A percentile compares a stretch with the other conserved stretches of the same genome.
These are phyloP conservation scores for Apostichopus japonicus DNA, from an alignment of 35 echinoderm and acorn worm species.

Conservation along the genomic window DNA sequence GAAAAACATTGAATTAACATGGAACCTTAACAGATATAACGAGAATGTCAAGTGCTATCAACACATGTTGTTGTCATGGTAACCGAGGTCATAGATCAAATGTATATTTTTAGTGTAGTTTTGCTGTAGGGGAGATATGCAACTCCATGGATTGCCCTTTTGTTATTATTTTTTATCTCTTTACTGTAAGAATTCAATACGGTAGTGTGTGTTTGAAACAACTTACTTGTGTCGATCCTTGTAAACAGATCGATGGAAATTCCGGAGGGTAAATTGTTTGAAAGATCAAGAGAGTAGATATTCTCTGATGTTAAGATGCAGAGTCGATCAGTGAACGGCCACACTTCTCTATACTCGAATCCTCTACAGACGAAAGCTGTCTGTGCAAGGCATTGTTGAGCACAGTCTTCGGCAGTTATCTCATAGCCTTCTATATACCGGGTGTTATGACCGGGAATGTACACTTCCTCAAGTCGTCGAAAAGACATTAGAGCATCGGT, in stretches of 20 bases:
- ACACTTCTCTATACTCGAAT: conserved; percentile 78
- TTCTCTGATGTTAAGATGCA: conserved; percentile 79
- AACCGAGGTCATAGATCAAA: no score
- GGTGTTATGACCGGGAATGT: conserved; percentile 63
- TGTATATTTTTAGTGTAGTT: no score
- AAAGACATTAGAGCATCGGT: conserved; percentile 66
- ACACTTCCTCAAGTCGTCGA: conserved; percentile 26
- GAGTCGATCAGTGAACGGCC: conserved; percentile 50
- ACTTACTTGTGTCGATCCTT: conserved; percentile 81
- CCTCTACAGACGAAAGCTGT: conserved; percentile 75
- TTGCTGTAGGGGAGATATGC: no score
- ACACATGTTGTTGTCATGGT: no score
- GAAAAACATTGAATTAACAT: no score
- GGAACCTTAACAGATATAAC: no score
- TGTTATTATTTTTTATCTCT: no score
- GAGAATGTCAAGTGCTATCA: no score
- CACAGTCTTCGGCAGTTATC: conserved; percentile 79
- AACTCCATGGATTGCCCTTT: no score
- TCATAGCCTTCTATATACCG: conserved; percentile 49
- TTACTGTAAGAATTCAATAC: not conserved
- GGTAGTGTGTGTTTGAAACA: not conserved
- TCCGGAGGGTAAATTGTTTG: not conserved
- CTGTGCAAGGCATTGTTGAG: conserved; percentile 60
- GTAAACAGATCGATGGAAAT: conserved; percentile 76
- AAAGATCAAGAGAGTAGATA: conserved; percentile 68